A percentile compares a stretch with the other conserved stretches of the same genome.
Evolutionary conservation across 2,113 vertebrate species (phyloP).

Genomic region (Tursiops truncatus): DNA sequence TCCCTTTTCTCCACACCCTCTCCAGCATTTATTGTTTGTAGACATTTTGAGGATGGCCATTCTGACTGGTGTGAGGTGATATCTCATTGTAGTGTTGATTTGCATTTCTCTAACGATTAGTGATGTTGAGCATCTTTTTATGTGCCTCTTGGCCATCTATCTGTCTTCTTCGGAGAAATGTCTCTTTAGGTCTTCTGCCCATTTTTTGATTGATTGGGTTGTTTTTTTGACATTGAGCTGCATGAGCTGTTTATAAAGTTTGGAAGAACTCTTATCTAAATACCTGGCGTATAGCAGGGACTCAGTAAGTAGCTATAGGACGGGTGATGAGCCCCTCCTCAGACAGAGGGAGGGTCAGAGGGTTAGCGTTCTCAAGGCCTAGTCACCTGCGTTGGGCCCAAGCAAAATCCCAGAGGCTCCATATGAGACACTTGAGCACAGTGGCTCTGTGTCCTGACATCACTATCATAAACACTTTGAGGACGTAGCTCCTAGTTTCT

Average conservation of each 20-base stretch:
- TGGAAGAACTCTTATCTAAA: not conserved
- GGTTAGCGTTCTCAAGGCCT: not conserved
- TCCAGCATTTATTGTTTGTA: not conserved
- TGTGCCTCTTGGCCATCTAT: not conserved
- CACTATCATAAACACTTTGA: not conserved
- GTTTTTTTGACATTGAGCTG: not conserved
- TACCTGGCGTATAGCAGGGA: accelerated
- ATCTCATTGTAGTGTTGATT: not conserved
- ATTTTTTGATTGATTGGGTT: not conserved
- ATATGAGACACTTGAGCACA: not conserved
- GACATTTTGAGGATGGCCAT: not conserved
- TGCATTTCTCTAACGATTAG: not conserved
- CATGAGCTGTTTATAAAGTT: not conserved
- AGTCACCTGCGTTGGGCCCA: not conserved
- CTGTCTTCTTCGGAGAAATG: not conserved
- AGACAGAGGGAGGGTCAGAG: not conserved
- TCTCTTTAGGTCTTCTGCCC: not conserved
- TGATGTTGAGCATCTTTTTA: not conserved
- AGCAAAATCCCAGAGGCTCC: not conserved
- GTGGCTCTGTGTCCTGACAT: not conserved
- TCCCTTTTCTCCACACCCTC: not conserved
- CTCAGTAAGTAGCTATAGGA: not conserved
- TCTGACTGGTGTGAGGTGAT: not conserved
- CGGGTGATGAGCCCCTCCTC: not conserved
- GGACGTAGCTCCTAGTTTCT: not conserved